A percentile compares a stretch with the other conserved stretches of the same genome.
Evolutionary conservation across 2,113 vertebrate species (phyloP).

Genomic region (Puffinus mauretanicus): DNA sequence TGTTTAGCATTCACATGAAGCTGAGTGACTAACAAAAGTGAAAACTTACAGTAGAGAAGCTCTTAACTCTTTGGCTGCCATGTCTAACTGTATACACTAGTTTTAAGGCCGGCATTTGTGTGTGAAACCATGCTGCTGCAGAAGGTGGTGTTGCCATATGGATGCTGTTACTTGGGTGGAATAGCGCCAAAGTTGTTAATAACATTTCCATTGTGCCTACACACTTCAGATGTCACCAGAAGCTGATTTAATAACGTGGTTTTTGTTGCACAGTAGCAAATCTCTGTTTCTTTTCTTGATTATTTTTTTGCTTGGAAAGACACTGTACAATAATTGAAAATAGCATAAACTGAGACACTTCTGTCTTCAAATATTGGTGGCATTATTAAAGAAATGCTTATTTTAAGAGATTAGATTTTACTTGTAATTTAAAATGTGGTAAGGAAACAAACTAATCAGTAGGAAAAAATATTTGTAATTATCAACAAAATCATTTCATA

Average conservation of each 20-base stretch:
- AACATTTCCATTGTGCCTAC: constrained; percentile 30
- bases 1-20: background rate
- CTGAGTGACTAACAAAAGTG: background rate
- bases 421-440: background rate
- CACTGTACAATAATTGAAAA: background rate
- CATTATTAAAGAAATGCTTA: background rate
- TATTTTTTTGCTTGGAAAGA: background rate
- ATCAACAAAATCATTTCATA: background rate
- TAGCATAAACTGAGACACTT: background rate
- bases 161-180: constrained; percentile 23
- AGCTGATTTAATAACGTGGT: background rate
- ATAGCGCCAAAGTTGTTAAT: background rate
- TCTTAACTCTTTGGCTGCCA: background rate
- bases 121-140: background rate
- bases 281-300: background rate
- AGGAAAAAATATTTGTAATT: background rate
- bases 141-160: constrained; percentile 2
- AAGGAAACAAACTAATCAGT: background rate
- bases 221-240: background rate
- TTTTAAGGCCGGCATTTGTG: background rate
- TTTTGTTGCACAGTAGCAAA: constrained; percentile 2
- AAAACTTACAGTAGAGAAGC: background rate
- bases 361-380: background rate
- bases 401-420: background rate
- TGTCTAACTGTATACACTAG: background rate